Conservation (phyloP, 2,797 vertebrate species). For the Merluccius polli region DNA sequence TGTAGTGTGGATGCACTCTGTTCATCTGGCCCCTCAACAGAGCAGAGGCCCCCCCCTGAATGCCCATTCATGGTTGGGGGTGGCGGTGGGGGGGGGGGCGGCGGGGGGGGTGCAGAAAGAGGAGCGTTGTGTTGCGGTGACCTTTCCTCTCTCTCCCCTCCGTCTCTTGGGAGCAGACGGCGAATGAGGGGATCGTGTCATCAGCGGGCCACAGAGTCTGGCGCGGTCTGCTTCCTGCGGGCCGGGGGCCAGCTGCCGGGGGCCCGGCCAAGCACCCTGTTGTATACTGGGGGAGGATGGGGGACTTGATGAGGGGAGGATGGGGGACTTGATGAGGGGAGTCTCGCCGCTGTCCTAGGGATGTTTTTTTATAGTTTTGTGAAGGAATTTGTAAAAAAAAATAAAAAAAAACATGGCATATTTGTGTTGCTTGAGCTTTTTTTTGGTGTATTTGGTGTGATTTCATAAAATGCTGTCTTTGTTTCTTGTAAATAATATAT, state of each 20-base stretch:
- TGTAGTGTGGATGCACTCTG: no score
- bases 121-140: conserved; percentile 56
- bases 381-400: no score
- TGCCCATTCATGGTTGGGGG: not conserved
- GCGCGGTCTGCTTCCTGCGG: conserved; percentile 56
- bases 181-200: conserved; percentile 65
- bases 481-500: no score
- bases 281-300: not conserved
- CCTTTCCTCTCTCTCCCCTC: conserved; percentile 26
- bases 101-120: conserved; percentile 32
- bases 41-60: not conserved
- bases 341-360: not conserved
- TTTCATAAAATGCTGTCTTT: no score
- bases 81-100: no score
- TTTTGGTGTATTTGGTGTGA: no score
- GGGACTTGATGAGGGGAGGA: not conserved
- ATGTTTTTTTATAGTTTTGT: not conserved
- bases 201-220: conserved; percentile 56
- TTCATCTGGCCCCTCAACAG: no score
- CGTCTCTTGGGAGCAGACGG: conserved; percentile 33
- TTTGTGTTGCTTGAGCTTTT: not conserved
- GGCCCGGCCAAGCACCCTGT: conserved; percentile 28
- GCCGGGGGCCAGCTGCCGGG: conserved; percentile 64
- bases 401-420: not conserved
- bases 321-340: not conserved